Evolutionary conservation across 1,140 invertebrate genomes (phyloP), one percentile per base, ranked within the genome.

Genomic region (Euschistus heros): DNA sequence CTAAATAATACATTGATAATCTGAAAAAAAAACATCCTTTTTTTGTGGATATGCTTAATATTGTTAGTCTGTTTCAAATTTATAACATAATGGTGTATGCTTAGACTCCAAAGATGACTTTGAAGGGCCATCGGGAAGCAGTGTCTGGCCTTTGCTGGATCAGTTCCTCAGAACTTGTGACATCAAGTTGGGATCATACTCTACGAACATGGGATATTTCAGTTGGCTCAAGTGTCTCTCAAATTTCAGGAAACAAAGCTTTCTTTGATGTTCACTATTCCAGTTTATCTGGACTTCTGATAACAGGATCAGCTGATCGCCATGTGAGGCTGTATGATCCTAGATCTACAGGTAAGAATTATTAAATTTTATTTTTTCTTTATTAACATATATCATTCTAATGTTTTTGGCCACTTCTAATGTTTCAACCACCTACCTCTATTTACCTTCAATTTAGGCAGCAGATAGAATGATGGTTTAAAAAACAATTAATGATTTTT

Each of bases 111-210:
- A 75, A 89, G 67, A 80, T 91, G 71, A 97, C 94, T 15, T 76
- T 99, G 65, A 86, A 88, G 75, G 94, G 94, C 0, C 97, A 99
- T 74, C 85, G 86, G 68, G 95, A 98, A 76, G 88, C 86, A 20
- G 82, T 99, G 8, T 92, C 90, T 8, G 84, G 85, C 0, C 80
- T 92, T 0, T 79, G 84, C 52, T 99, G 94, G 94, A 82, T 88
- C 65, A 85, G 87, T 67, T 79, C 78, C 62, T 78, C 83, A 47
- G 86, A 85, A 65, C 73, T 97, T 2, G 81, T 91, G 15, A 93
- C 92, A 0, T 89, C 89, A 2, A 89, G 91, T 0, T 96, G 94
- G 94, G 97, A 99, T 80, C 94, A 98, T 72, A 92, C 94, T 0
- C 77, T 99, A 13, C 88, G 90, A 75, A 71, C 96, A 4, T 99